Base-by-base conservation (phyloP, 2,888 invertebrate genomes). In the Drosophila eohydei region DNA sequence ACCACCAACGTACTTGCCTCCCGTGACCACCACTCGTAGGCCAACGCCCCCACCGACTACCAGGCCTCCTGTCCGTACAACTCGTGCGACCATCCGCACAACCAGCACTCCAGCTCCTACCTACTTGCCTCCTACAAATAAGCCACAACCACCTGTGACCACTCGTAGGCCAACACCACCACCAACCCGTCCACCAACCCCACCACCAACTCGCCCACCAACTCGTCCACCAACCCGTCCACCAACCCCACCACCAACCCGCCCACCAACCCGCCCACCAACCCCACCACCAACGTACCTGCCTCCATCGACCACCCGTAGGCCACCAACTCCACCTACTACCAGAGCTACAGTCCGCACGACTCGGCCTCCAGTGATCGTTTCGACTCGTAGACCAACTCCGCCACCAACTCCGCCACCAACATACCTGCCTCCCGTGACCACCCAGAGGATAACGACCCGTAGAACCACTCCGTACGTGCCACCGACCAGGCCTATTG, bases 401-500 rank as follows among this genome's bases (percentile, higher is more conserved):
- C 74, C 62, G 14, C 76, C 56, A 6, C 63, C 71, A 14, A 61
- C 82, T n/a, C 74, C 62, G 14, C 76, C 56, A 58, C 61, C 43
- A 57, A 76, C 77, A 4, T 44, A 46, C 61, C 21, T 51, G 51
- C 51, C 51, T 1, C 51, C 51, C 21, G 12, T 21, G 0, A 52
- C 52, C 26, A 52, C 52, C 34, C 36, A 52, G 26, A 52, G 36
- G 26, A 52, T 36, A 36, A 52, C 51, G 21, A 52, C 51, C 68
- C 83, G 76, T 43, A 64, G 52, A 21, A 81, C 74, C 79, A 61
- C 89, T 40, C 76, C 78, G 7, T 87, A 87, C 57, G 61, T 89
- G 36, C 85, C 87, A 57, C 82, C 81, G 52, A 81, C 84, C 48
- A 77, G 74, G 66, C 74, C 67, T 74, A 80, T 40, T 52, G 71